Conservation (phyloP, 2,888 invertebrate species). For the Pogonocherus hispidulus region DNA sequence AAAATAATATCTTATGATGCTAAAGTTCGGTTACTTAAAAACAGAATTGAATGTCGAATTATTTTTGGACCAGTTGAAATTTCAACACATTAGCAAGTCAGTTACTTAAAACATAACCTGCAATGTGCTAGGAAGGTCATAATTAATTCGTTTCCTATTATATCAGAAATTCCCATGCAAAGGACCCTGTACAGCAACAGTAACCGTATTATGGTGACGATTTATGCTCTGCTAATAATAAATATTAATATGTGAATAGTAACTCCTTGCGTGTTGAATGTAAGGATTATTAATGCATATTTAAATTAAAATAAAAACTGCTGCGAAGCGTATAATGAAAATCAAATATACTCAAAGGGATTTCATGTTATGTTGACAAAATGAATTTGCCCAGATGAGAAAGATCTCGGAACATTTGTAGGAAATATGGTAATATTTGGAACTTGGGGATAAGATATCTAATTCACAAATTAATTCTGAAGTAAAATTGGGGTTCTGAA, state of each 20-base stretch:
- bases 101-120: too few relatives aligned
- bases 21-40: too few relatives aligned
- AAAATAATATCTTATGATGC: too few relatives aligned
- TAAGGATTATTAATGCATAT: not conserved
- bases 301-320: not conserved
- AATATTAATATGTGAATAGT: not conserved
- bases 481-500: constrained; percentile 17
- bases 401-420: not conserved
- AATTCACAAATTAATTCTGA: constrained; percentile 16
- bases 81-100: too few relatives aligned
- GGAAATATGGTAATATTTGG: constrained; percentile 15
- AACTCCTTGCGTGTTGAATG: not conserved
- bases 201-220: too few relatives aligned
- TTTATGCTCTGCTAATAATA: too few relatives aligned
- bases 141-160: too few relatives aligned
- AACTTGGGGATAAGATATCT: constrained; percentile 3
- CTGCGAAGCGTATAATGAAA: not conserved
- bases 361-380: not conserved
- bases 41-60: too few relatives aligned
- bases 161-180: too few relatives aligned
- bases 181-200: too few relatives aligned
- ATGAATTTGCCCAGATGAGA: not conserved
- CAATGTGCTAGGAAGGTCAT: too few relatives aligned
- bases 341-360: not conserved
- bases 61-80: too few relatives aligned